Evolutionary conservation across 2,888 invertebrate species (phyloP), one percentile per base, ranked within the genome.

Genomic region (Andrena praecox): DNA sequence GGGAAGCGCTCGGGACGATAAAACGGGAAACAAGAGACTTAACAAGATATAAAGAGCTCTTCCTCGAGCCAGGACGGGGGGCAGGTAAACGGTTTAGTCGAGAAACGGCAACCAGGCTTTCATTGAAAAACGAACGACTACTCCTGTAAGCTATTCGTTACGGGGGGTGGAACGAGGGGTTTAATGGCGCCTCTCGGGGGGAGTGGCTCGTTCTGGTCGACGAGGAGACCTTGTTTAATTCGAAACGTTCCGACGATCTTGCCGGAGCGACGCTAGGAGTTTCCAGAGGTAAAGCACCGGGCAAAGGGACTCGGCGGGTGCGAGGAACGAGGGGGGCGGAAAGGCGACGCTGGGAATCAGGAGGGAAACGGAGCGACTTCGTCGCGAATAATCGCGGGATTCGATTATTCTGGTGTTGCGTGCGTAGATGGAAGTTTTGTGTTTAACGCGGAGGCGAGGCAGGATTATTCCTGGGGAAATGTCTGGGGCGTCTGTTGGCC

Each of bases 401-500:
- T 71, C 31, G 71, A 64, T 64, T 62, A 35, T 52, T 24, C 16
- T 27, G 10, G 10, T 10, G 52, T 33, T 20, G 56, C 10, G 31
- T 31, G 50, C 48, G 12, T 24, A 35, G 16, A 48, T 6, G 48
- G 27, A 64, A 20, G 24, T 69, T 48, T 42, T 6, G 42, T n/a
- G 59, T 62, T 68, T 33, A 73, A 77, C 56, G 52, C 24, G 31
- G 52, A 33, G 24, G 27, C 27, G 27, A 35, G 16, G 66, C 54
- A 29, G 64, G 66, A 66, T 75, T 78, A 69, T 56, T 64, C 20
- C 68, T 7, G 2, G 62, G 73, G 10, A 78, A 77, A 56, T 60
- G 50, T 69, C 35, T 20, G 31, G 66, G 6, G 42, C 56, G 66
- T 59, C 67, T 31, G 56, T n/a, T 66, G 63, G 75, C 42, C 56